Conservation (phyloP, 2,797 vertebrate species). For the Neosalanx taihuensis region DNA sequence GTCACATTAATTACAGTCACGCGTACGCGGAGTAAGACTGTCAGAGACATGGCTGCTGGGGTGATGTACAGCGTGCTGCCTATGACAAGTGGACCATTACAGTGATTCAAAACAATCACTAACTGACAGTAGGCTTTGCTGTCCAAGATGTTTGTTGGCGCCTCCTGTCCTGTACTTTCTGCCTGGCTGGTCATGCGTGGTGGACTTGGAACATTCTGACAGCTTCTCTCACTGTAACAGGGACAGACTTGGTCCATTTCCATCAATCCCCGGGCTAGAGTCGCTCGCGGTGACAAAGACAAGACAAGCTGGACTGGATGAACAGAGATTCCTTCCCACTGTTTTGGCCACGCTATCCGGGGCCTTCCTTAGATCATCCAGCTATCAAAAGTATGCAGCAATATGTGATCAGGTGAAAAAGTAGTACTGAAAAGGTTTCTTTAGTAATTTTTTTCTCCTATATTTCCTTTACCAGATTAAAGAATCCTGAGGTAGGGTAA, state of each 20-base stretch:
- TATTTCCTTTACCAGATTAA: too few relatives aligned
- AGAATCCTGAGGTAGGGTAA: too few relatives aligned
- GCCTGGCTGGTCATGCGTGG: constrained; percentile 48
- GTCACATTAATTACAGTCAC: constrained; percentile 65
- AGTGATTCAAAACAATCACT: constrained; percentile 57
- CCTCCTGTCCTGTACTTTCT: constrained; percentile 51
- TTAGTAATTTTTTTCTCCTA: too few relatives aligned
- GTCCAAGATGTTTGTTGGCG: constrained; percentile 38
- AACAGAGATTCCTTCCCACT: constrained; percentile 8
- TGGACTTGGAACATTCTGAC: constrained; percentile 44
- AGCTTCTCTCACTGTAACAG: constrained; percentile 28
- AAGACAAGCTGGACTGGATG: constrained; percentile 44
- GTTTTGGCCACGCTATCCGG: too few relatives aligned
- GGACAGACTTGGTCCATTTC: constrained; percentile 49
- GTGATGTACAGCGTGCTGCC: constrained; percentile 51
- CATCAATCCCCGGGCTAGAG: constrained; percentile 46
- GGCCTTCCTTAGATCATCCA: neutral
- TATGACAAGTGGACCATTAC: constrained; percentile 54
- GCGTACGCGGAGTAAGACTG: constrained; percentile 49
- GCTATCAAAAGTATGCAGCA: too few relatives aligned
- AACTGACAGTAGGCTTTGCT: constrained; percentile 40
- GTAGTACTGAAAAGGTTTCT: too few relatives aligned
- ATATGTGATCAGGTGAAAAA: too few relatives aligned
- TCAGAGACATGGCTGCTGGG: constrained; percentile 45
- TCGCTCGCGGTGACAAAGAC: constrained; percentile 47